A percentile compares a stretch with the other conserved stretches of the same genome.
Conservation (phyloP, 1,140 invertebrate species). For the Magallana gigas region DNA sequence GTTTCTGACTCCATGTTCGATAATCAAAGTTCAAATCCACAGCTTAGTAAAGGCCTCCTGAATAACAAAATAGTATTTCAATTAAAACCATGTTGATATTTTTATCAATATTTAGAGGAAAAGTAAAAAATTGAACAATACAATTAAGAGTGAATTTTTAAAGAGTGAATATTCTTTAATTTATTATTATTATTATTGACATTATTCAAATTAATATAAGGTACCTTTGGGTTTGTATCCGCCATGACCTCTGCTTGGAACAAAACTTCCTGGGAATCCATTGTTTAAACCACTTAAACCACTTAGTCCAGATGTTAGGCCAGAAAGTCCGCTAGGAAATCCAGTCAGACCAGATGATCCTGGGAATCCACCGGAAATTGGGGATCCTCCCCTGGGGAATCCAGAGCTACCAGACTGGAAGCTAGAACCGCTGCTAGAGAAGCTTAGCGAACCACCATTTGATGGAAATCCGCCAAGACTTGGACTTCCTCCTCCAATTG, state of each 20-base stretch:
- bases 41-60: too few relatives aligned
- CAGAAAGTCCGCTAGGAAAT: neutral
- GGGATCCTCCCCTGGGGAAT: constrained; percentile 1
- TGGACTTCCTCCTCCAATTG: neutral
- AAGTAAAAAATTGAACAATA: too few relatives aligned
- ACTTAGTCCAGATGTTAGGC: neutral
- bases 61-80: too few relatives aligned
- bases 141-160: too few relatives aligned
- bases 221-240: neutral
- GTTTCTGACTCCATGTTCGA: too few relatives aligned
- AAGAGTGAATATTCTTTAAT: too few relatives aligned
- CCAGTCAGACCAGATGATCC: neutral
- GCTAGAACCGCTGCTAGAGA: neutral
- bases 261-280: neutral
- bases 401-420: neutral
- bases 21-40: too few relatives aligned
- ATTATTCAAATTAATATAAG: too few relatives aligned
- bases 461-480: neutral
- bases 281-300: neutral
- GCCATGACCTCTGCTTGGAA: neutral
- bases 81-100: too few relatives aligned
- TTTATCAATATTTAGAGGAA: too few relatives aligned
- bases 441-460: neutral
- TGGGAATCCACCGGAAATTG: neutral
- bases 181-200: too few relatives aligned